These are phyloP conservation scores for Athalia rosae DNA, from an alignment of 2,888 invertebrate genomes.

Conservation along the genomic window DNA sequence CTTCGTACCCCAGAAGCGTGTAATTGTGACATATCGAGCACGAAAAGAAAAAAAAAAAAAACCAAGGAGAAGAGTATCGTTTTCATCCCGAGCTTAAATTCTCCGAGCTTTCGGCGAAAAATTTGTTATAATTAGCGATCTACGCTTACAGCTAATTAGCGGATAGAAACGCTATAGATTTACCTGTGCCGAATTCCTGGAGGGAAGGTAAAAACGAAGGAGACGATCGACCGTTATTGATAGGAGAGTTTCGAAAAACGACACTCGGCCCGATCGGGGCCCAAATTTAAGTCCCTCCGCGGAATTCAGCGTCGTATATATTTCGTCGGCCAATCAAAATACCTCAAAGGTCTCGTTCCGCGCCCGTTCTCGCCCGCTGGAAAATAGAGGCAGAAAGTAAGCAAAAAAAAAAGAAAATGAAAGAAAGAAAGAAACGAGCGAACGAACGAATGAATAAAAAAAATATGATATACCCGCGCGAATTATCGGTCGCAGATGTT, in stretches of 20 bases:
- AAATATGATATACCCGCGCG: too few species aligned
- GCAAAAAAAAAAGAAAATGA: too few species aligned
- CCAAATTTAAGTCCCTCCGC: not conserved
- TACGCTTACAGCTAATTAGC: conserved; percentile 14
- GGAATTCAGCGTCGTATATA: conserved; percentile 24
- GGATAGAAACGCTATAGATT: not conserved
- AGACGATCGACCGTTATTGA: not conserved
- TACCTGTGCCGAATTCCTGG: not conserved
- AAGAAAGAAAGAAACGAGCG: too few species aligned
- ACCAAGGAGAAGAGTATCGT: not conserved
- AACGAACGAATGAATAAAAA: too few species aligned
- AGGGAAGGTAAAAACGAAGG: not conserved
- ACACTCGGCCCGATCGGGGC: not conserved
- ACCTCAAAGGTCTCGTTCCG: not conserved
- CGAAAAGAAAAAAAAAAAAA: not conserved
- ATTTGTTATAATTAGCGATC: not conserved
- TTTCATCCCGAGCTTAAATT: not conserved
- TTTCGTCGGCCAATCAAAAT: conserved; percentile 37
- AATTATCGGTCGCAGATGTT: too few species aligned
- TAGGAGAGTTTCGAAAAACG: conserved; percentile 23
- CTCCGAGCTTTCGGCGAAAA: not conserved
- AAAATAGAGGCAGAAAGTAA: too few species aligned
- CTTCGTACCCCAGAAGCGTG: not conserved
- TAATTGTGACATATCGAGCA: not conserved
- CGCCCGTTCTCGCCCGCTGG: not conserved